Conservation (phyloP, 1,140 invertebrate genomes). For the Trypoxylus dichotomus region DNA sequence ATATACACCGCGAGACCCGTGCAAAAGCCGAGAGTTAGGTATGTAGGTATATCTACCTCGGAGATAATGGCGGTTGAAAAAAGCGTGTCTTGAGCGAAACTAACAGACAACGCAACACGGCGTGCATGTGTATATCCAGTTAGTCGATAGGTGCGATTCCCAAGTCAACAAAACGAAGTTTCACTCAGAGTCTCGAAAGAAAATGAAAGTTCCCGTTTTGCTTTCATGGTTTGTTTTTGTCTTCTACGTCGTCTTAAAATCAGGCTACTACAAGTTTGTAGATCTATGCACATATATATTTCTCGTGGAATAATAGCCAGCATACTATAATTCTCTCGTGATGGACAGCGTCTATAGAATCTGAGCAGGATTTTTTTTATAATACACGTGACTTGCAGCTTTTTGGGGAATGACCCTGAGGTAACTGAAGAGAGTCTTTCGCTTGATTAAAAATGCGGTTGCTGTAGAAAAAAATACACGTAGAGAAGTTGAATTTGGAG, state of each 20-base stretch:
- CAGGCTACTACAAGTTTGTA: background rate
- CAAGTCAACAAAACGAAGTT: background rate
- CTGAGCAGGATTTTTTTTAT: background rate
- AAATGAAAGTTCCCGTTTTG: background rate
- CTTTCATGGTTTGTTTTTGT: background rate
- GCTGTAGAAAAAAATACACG: too few relatives aligned
- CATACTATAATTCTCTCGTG: background rate
- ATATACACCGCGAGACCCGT: background rate
- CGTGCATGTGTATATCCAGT: background rate
- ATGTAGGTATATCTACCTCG: background rate
- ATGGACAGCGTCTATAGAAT: background rate
- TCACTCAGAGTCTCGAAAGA: slow-evolving; percentile 1
- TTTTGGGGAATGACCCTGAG: background rate
- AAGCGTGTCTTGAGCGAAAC: background rate
- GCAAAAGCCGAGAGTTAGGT: background rate
- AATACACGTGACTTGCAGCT: background rate
- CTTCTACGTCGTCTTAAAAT: background rate
- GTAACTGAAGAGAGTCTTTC: background rate
- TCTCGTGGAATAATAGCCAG: background rate
- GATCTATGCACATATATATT: background rate
- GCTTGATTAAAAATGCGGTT: background rate
- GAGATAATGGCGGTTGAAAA: background rate
- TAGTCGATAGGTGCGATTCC: background rate
- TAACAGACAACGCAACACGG: background rate
- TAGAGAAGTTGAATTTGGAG: too few relatives aligned